Conservation (phyloP, 2,113 vertebrate genomes). For the Recurvirostra avosetta region DNA sequence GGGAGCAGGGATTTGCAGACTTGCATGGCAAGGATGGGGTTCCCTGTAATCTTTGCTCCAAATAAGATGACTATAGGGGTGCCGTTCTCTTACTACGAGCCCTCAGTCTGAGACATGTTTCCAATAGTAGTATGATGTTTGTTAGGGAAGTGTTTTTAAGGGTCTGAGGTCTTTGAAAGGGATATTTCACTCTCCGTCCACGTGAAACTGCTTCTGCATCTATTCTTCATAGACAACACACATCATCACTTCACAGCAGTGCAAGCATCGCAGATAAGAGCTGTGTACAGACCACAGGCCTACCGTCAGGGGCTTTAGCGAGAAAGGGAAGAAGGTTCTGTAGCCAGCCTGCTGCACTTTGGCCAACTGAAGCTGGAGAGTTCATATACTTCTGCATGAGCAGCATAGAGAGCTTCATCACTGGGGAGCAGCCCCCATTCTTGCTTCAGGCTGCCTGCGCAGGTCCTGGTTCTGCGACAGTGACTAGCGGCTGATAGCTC, state of each 20-base stretch:
- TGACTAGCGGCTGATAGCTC: accelerated
- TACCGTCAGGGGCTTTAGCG: not conserved
- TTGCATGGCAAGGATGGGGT: not conserved
- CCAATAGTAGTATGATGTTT: not conserved
- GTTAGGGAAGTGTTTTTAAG: not conserved
- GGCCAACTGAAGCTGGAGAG: not conserved
- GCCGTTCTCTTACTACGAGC: not conserved
- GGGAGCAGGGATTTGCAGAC: not conserved
- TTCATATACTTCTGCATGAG: accelerated
- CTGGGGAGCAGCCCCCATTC: not conserved
- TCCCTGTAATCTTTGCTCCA: not conserved
- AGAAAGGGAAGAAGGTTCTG: not conserved
- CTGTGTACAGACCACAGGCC: not conserved
- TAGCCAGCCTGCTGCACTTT: not conserved
- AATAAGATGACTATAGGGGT: not conserved
- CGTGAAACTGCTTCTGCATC: not conserved
- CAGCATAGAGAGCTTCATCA: not conserved
- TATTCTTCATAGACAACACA: not conserved
- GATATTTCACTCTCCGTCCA: not conserved
- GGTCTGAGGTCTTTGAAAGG: not conserved
- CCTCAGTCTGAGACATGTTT: not conserved
- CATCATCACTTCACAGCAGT: not conserved
- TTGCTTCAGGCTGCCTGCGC: not conserved
- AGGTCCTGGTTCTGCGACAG: not conserved
- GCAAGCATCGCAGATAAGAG: not conserved